Evolutionary conservation across 2,888 invertebrate species (phyloP).

Genomic region (Micropterix aruncella): DNA sequence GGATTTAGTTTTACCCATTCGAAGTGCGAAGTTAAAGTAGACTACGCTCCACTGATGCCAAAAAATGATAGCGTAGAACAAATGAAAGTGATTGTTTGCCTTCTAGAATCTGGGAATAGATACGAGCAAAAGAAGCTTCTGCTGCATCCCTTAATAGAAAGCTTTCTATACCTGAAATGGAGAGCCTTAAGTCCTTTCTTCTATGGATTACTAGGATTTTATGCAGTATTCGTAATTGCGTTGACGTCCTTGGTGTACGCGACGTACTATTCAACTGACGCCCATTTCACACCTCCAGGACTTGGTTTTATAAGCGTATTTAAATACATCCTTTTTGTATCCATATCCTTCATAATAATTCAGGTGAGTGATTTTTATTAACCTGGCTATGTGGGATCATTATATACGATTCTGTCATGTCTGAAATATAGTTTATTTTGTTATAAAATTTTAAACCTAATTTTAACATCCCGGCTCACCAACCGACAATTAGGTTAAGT

Average conservation of each 20-base stretch:
- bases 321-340: not conserved
- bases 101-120: conserved; percentile 37
- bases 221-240: conserved; percentile 32
- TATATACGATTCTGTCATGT: too few relatives aligned
- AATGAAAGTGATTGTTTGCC: conserved; percentile 38
- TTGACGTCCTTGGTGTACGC: conserved; percentile 34
- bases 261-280: conserved; percentile 32
- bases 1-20: conserved; percentile 25
- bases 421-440: too few relatives aligned
- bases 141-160: conserved; percentile 41
- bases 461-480: too few relatives aligned
- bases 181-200: conserved; percentile 37
- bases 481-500: too few relatives aligned
- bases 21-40: conserved; percentile 31
- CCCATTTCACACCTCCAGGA: conserved; percentile 18
- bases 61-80: conserved; percentile 31
- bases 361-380: conserved; percentile 3
- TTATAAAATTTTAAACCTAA: too few relatives aligned
- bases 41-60: conserved; percentile 35
- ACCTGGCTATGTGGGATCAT: too few relatives aligned
- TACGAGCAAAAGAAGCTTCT: conserved; percentile 31
- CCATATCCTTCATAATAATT: conserved; percentile 1
- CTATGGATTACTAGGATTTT: conserved; percentile 33
- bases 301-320: conserved; percentile 10
- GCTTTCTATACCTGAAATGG: conserved; percentile 42